These are phyloP conservation scores for Elachura formosa DNA, from an alignment of 2,113 vertebrate species.

Conservation along the genomic window DNA sequence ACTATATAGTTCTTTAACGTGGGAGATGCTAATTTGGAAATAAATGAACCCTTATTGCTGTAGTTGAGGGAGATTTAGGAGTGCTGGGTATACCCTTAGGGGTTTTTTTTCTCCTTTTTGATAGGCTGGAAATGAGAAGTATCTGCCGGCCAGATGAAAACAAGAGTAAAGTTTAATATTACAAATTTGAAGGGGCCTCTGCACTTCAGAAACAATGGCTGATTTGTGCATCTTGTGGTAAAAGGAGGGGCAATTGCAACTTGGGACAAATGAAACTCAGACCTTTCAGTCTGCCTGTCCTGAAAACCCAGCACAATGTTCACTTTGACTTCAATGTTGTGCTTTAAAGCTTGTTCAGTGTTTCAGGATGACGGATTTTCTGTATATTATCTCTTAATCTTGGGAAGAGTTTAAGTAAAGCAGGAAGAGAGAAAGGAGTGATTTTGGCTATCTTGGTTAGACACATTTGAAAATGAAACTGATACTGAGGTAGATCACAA, in stretches of 20 bases:
- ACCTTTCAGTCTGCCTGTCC: not conserved
- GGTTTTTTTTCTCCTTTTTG: not conserved
- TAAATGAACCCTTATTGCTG: not conserved
- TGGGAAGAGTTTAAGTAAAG: not conserved
- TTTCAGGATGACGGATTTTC: not conserved
- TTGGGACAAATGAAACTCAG: not conserved
- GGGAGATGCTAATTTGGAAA: not conserved
- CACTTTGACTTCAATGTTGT: not conserved
- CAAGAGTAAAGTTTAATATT: not conserved
- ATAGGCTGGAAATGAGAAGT: not conserved
- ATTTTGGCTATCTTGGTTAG: not conserved
- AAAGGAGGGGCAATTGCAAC: not conserved
- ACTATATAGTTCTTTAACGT: not conserved
- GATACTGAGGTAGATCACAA: not conserved
- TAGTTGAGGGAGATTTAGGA: not conserved
- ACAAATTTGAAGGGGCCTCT: not conserved
- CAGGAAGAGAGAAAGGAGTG: not conserved
- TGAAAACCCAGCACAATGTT: not conserved
- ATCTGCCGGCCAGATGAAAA: not conserved
- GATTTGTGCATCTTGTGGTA: not conserved
- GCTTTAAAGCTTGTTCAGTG: not conserved
- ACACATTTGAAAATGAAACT: not conserved
- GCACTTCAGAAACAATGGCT: not conserved
- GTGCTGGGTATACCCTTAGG: rapidly evolving
- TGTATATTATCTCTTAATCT: not conserved